Evolutionary conservation across 2,797 vertebrate genomes (phyloP), one percentile per base, ranked within the genome.

Genomic region (Cyclura pinguis): DNA sequence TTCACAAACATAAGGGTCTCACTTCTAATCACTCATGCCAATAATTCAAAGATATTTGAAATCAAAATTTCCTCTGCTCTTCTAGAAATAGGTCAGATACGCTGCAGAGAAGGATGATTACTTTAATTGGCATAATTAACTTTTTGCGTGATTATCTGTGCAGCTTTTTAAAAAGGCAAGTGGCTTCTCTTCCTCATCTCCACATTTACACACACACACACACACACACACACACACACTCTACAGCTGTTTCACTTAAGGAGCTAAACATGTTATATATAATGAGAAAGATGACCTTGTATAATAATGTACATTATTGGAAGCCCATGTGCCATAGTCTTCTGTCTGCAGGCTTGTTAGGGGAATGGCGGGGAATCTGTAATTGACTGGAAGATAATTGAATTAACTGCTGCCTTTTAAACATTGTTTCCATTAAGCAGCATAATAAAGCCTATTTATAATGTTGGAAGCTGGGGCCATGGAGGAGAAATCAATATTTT

Each of bases 101-200:
- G 84, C 96, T 95, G 94, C 95, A 90, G 90, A 81, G 86, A 95
- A 76, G 91, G 83, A 87, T 95, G 94, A 95, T 95, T 94, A 92
- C 96, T 97, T 97, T 96, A 97, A 97, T 96, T 93, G 96, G 87
- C 91, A 89, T 96, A 95, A 96, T 97, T 97, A 97, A 96, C 91
- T 92, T 95, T 93, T 92, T 91, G 91, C 72, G 57, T 95, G 90
- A 96, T 97, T 97, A 96, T 96, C 87, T 95, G 32, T 83, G 47
- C 42, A 67, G 74, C 94, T 96, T 84, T 81, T 62, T 32, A 32
- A 95, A 96, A 96, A 96, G 87, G 83, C 83, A 82, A 91, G 94
- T 93, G 95, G 72, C 94, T 94, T 89, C 96, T 94, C 10, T 6
- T 1, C n/a, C 10, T 3, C 10, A 3, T 42, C 29, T n/a, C 59